phyloP scores from a whole-genome alignment of 2,888 invertebrate species.

The Eulithis testata region DNA sequence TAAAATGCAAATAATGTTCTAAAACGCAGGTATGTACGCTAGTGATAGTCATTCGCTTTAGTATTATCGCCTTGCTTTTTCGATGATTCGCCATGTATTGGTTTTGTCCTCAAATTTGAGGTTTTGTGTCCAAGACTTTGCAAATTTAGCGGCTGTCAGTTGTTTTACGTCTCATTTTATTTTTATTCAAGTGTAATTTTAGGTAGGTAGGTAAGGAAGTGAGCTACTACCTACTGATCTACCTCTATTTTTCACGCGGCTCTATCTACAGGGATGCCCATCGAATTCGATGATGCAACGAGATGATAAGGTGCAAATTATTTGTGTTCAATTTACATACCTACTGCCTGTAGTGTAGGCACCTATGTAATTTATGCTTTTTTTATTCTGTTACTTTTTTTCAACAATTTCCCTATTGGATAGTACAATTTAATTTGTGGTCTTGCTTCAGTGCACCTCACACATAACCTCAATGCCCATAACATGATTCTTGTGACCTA shows the following conservation, averaged over 20 bases:
- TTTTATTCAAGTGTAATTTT: slow-evolving; percentile 30
- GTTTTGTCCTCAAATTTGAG: slow-evolving; percentile 1
- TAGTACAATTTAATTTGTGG: slow-evolving; percentile 7
- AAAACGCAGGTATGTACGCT: slow-evolving; percentile 63
- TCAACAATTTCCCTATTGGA: slow-evolving; percentile 23
- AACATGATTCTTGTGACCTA: too few species aligned
- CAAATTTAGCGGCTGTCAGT: slow-evolving; percentile 80
- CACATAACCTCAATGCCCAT: slow-evolving; percentile 58
- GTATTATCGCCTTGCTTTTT: neutral
- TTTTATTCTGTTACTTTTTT: slow-evolving; percentile 42
- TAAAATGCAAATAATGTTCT: slow-evolving; percentile 57
- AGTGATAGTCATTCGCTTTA: slow-evolving; percentile 17
- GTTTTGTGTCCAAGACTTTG: slow-evolving; percentile 50
- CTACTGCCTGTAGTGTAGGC: slow-evolving; percentile 38
- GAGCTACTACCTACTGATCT: slow-evolving; percentile 29
- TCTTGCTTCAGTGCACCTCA: slow-evolving; percentile 39
- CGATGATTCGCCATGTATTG: neutral
- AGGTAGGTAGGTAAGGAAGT: neutral
- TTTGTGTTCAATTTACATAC: slow-evolving; percentile 42
- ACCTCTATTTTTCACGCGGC: slow-evolving; percentile 71
- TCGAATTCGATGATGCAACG: slow-evolving; percentile 79
- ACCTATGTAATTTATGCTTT: slow-evolving; percentile 50
- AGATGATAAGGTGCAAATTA: slow-evolving; percentile 79
- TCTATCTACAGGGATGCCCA: slow-evolving; percentile 69
- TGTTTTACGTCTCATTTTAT: slow-evolving; percentile 78